phyloP scores from a whole-genome alignment of 2,888 invertebrate genomes.

The Macrophya annulata region DNA sequence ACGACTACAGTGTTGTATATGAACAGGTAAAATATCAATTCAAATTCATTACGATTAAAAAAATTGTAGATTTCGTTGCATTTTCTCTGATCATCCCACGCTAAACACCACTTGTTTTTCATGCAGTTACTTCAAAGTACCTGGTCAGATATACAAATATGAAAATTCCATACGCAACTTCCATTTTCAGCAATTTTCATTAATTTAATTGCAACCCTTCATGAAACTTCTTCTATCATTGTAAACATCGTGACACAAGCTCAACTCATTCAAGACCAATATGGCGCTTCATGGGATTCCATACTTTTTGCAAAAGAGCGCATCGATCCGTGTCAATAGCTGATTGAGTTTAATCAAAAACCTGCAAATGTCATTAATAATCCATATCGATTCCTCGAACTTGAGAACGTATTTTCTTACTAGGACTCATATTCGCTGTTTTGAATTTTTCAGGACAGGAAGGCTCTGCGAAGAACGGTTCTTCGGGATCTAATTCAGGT shows the following conservation, averaged over 20 bases:
- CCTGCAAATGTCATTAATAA: not conserved
- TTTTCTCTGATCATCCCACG: not conserved
- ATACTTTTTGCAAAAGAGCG: not conserved
- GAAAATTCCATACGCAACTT: not conserved
- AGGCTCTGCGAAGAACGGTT: slow-evolving; percentile 76
- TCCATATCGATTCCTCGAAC: no score
- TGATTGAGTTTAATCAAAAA: not conserved
- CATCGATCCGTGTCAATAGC: no score
- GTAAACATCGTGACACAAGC: not conserved
- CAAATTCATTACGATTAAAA: not conserved
- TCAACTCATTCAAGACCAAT: not conserved
- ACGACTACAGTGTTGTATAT: not conserved
- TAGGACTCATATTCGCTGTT: slow-evolving; percentile 25
- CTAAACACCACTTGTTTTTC: not conserved
- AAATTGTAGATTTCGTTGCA: not conserved
- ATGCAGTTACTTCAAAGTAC: not conserved
- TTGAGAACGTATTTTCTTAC: no score
- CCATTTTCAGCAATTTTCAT: not conserved
- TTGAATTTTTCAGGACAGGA: slow-evolving; percentile 75
- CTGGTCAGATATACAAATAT: not conserved
- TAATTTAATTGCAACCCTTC: not conserved
- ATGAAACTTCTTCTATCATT: not conserved
- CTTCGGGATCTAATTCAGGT: slow-evolving; percentile 74
- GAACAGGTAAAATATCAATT: slow-evolving; percentile 25
- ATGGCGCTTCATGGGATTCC: not conserved